These are phyloP conservation scores for Phocoena sinus DNA, from an alignment of 2,113 vertebrate genomes.

Conservation along the genomic window DNA sequence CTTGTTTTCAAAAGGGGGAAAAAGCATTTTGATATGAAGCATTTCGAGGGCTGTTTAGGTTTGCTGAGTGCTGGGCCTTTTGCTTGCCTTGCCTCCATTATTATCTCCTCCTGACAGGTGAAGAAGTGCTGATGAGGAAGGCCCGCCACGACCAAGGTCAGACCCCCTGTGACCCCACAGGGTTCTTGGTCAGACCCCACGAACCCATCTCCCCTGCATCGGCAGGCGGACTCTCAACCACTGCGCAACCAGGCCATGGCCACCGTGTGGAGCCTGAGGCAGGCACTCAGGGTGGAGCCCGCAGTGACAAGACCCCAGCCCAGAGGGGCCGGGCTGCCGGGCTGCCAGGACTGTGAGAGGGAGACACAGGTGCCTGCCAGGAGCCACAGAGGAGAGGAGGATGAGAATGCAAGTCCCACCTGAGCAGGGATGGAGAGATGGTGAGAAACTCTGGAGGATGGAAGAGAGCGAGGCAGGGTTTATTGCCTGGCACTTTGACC, in stretches of 20 bases:
- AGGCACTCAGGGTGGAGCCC: fast-evolving
- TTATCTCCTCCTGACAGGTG: slow-evolving; percentile 59
- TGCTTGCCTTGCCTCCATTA: not conserved
- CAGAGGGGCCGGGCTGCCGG: fast-evolving
- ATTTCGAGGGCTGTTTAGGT: slow-evolving; percentile 35
- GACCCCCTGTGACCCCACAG: no score
- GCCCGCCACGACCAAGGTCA: slow-evolving; percentile 19
- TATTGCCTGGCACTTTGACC: not conserved
- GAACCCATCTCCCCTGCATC: no score
- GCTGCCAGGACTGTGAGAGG: not conserved
- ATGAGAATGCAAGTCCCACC: fast-evolving
- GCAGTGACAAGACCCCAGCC: fast-evolving
- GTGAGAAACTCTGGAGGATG: not conserved
- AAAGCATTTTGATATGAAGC: slow-evolving; percentile 58
- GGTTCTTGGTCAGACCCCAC: no score
- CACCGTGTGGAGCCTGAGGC: fast-evolving
- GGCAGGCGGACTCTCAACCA: no score
- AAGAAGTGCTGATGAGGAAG: slow-evolving; percentile 30
- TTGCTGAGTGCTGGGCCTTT: slow-evolving; percentile 33
- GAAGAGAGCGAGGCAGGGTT: not conserved
- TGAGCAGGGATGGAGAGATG: not conserved
- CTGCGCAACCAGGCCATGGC: no score
- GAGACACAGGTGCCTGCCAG: fast-evolving
- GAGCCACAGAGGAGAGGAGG: not conserved
- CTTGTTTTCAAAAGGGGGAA: slow-evolving; percentile 24